phyloP scores from a whole-genome alignment of 2,888 invertebrate genomes.

The Baccha elongata region DNA sequence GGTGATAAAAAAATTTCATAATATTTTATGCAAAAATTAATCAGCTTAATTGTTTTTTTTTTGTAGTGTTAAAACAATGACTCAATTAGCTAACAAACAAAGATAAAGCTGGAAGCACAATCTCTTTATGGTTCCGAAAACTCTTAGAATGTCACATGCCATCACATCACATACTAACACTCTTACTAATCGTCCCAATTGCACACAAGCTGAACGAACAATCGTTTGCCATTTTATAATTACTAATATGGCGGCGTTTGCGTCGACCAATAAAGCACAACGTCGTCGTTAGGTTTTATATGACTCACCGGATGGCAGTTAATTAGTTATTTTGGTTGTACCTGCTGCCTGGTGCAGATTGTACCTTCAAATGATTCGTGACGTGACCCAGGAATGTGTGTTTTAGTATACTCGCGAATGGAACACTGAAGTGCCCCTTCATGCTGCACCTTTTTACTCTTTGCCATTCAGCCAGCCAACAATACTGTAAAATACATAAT shows the following conservation, averaged over 20 bases:
- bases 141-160: slow-evolving; percentile 50
- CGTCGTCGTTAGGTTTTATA: slow-evolving; percentile 24
- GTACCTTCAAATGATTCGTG: slow-evolving; percentile 63
- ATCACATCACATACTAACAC: neutral
- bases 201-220: slow-evolving; percentile 48
- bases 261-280: neutral
- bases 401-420: slow-evolving; percentile 8
- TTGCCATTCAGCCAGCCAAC: no score
- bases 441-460: neutral
- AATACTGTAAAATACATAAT: slow-evolving; percentile 66
- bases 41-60: slow-evolving; percentile 43
- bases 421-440: slow-evolving; percentile 8
- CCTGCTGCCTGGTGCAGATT: slow-evolving; percentile 25
- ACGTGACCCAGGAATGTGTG: slow-evolving; percentile 54
- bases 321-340: slow-evolving; percentile 45
- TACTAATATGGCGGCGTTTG: slow-evolving; percentile 42
- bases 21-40: slow-evolving; percentile 39
- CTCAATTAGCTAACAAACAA: slow-evolving; percentile 54
- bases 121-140: slow-evolving; percentile 46
- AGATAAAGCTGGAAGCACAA: slow-evolving; percentile 55
- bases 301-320: slow-evolving; percentile 69
- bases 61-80: slow-evolving; percentile 66
- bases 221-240: slow-evolving; percentile 54
- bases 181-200: slow-evolving; percentile 52
- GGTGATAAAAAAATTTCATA: neutral